Base-by-base conservation (phyloP, 2,888 invertebrate species). In the Dynastes maya region DNA sequence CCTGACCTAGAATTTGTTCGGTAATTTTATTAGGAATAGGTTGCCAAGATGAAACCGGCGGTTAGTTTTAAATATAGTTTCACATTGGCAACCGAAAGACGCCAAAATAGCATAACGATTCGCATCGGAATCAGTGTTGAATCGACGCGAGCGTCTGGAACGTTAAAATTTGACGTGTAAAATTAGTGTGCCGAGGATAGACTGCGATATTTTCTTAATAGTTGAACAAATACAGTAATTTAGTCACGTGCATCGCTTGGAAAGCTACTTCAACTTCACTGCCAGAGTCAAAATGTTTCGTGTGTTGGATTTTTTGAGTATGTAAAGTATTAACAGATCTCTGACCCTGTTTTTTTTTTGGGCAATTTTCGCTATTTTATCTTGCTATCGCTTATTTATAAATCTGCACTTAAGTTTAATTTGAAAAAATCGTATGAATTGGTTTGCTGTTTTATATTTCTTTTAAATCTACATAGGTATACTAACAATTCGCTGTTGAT, bases 1-100 rank as follows among this genome's bases (percentile, higher is more conserved):
- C 77, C 77, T 77, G 77, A 77, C 77, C 77, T 70, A 77, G 77
- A 71, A 70, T 16, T 32, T 71, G 37, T 32, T 37, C 58, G 45
- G 32, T 58, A n/a, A 49, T 37, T 72, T 63, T 27, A 27, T 63
- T 61, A 11, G 37, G 76, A 65, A 76, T 55, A 53, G 63, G n/a
- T 63, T 51, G 77, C 77, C 64, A 77, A 71, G 61, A 70, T 45
- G 16, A 40, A 72, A 58, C 22, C 40, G 27, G 13, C 58, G 22
- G 58, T 72, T 61, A 11, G 55, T 72, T 72, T 71, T 72, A 72
- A 72, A 72, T 72, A 72, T 72, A 72, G 72, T 8, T 37, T 58
- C 70, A 40, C 40, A 72, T 37, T 22, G 40, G 72, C 58, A 72
- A 72, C 58, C 58, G 72, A 72, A 58, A 72, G 5, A n/a, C 40